phyloP scores from a whole-genome alignment of 2,113 vertebrate genomes.

The Eubucco bourcierii region DNA sequence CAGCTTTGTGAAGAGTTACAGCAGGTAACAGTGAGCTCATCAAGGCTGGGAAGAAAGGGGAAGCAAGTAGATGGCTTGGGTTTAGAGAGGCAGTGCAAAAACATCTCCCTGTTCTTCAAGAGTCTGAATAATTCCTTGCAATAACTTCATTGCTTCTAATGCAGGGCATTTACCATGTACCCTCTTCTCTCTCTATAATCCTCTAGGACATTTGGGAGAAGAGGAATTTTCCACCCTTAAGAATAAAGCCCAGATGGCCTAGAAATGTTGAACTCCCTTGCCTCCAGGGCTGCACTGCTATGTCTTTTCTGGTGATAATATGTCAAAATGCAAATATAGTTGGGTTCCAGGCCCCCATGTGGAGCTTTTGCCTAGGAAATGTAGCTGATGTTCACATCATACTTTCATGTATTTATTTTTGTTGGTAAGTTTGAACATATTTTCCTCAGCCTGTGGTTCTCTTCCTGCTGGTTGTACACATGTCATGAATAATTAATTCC shows the following conservation, averaged over 20 bases:
- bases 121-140: background rate
- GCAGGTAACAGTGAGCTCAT: background rate
- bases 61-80: background rate
- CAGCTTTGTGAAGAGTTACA: background rate
- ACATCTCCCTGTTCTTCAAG: background rate
- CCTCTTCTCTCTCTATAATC: background rate
- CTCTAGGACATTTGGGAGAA: constrained; percentile 10
- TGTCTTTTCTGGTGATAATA: constrained; percentile 63
- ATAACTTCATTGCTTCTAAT: background rate
- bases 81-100: background rate
- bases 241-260: constrained; percentile 47
- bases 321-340: constrained; percentile 60
- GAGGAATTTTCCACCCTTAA: constrained; percentile 23
- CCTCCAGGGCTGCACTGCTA: constrained; percentile 20
- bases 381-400: constrained; percentile 53
- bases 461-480: constrained; percentile 47
- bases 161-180: background rate
- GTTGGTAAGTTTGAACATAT: constrained; percentile 55
- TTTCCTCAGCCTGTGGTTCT: constrained; percentile 53
- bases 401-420: constrained; percentile 59
- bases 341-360: constrained; percentile 43
- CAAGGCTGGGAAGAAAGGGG: background rate
- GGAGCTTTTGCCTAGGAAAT: constrained; percentile 52
- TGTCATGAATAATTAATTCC: constrained; percentile 51
- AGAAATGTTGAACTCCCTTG: constrained; percentile 17